Conservation (phyloP, 2,888 invertebrate species). For the Athripsodes cinereus region DNA sequence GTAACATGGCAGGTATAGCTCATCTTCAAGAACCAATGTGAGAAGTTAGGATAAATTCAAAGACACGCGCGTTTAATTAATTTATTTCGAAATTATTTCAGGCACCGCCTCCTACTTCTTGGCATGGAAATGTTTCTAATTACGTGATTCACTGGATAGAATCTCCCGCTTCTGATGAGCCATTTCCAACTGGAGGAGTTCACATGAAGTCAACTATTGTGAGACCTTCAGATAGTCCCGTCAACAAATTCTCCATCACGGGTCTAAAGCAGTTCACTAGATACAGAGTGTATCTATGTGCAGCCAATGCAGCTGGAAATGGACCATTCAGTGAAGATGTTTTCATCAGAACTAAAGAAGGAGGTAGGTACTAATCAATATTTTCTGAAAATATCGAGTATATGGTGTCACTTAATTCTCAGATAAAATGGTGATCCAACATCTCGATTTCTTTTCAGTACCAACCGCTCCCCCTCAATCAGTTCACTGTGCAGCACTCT, state of each 20-base stretch:
- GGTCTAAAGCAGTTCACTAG: conserved; percentile 6
- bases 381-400: too few species aligned
- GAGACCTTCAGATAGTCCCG: background rate
- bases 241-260: conserved; percentile 7
- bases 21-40: too few species aligned
- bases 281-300: conserved; percentile 1
- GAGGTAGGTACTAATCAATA: conserved; percentile 22
- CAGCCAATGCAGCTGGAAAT: conserved; percentile 7
- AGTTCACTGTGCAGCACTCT: conserved; percentile 67
- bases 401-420: too few species aligned
- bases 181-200: conserved; percentile 5
- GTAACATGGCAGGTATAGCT: conserved; percentile 65
- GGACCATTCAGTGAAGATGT: conserved; percentile 1
- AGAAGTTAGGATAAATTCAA: too few species aligned
- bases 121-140: conserved; percentile 72
- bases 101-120: conserved; percentile 62
- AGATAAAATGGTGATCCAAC: too few species aligned
- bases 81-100: conserved; percentile 30
- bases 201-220: conserved; percentile 6
- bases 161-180: conserved; percentile 28
- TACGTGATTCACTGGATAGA: conserved; percentile 69
- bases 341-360: conserved; percentile 30
- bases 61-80: background rate
- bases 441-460: conserved; percentile 48
- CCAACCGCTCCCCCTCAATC: conserved; percentile 73